phyloP scores from a whole-genome alignment of 2,888 invertebrate species.

The Euphydryas editha region DNA sequence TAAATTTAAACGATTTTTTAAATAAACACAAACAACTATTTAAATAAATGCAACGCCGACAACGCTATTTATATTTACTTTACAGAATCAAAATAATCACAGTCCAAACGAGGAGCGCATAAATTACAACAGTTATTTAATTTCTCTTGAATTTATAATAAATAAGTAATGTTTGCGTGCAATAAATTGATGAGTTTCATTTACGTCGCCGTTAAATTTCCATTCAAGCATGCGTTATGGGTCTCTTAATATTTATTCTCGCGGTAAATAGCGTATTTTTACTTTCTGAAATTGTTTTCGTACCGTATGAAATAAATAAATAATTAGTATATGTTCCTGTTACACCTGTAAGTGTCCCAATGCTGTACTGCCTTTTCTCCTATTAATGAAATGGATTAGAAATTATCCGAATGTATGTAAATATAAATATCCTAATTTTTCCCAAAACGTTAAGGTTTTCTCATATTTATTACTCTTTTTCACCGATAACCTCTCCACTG shows the following conservation, averaged over 20 bases:
- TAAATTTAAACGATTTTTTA: neutral
- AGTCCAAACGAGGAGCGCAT: conserved; percentile 31
- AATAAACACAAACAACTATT: conserved; percentile 6
- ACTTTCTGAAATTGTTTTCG: neutral
- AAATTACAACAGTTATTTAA: conserved; percentile 30
- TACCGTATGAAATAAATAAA: neutral
- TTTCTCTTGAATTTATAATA: conserved; percentile 21
- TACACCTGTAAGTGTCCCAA: no score
- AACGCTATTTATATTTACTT: conserved; percentile 26
- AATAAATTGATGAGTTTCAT: conserved; percentile 10
- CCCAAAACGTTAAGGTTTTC: no score
- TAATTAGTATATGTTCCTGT: neutral
- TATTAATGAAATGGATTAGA: no score
- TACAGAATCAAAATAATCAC: conserved; percentile 33
- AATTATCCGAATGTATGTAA: no score
- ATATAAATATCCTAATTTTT: no score
- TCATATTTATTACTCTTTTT: no score
- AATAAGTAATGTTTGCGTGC: conserved; percentile 7
- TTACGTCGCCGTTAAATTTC: neutral
- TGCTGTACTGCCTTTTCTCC: no score
- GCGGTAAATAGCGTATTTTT: neutral
- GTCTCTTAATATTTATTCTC: neutral
- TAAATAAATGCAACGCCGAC: conserved; percentile 23
- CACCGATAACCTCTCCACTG: no score
- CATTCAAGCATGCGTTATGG: conserved; percentile 5